Evolutionary conservation across 2,797 vertebrate species (phyloP).

Genomic region (Rhinogobio ventralis): DNA sequence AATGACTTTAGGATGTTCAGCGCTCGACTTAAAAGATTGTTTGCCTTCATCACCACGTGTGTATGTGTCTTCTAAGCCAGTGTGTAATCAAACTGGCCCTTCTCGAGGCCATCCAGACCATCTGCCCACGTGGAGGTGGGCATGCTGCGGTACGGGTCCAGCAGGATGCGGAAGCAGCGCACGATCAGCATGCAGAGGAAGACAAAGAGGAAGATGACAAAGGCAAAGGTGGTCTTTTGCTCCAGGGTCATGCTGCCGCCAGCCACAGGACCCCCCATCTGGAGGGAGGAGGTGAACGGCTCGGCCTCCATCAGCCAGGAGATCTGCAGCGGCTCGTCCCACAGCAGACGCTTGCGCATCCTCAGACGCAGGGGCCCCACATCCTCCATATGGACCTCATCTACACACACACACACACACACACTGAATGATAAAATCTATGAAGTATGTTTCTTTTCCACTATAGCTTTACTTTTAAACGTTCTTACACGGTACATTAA

Average conservation of each 20-base stretch:
- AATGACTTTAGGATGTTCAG: neutral
- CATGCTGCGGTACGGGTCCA: constrained; percentile 86
- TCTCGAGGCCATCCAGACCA: constrained; percentile 84
- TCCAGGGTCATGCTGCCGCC: constrained; percentile 82
- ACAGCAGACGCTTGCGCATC: constrained; percentile 73
- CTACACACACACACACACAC: constrained; percentile 59
- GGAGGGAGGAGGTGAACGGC: constrained; percentile 75
- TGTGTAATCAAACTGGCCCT: constrained; percentile 86
- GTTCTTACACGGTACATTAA: neutral
- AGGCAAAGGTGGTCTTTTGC: constrained; percentile 86
- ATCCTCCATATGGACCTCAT: constrained; percentile 65
- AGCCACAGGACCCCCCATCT: constrained; percentile 67
- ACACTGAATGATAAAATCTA: neutral
- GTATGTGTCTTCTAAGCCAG: constrained; percentile 72
- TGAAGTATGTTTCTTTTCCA: neutral
- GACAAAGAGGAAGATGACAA: constrained; percentile 85
- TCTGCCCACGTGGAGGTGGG: constrained; percentile 86
- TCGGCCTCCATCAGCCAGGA: constrained; percentile 81
- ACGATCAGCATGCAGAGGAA: constrained; percentile 86
- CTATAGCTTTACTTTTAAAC: neutral
- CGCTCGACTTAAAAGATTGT: neutral
- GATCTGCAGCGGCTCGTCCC: constrained; percentile 71
- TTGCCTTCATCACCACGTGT: neutral
- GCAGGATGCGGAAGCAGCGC: constrained; percentile 84
- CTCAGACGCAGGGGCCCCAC: constrained; percentile 69